Evolutionary conservation across 2,113 vertebrate genomes (phyloP).

Genomic region (Peromyscus californicus): DNA sequence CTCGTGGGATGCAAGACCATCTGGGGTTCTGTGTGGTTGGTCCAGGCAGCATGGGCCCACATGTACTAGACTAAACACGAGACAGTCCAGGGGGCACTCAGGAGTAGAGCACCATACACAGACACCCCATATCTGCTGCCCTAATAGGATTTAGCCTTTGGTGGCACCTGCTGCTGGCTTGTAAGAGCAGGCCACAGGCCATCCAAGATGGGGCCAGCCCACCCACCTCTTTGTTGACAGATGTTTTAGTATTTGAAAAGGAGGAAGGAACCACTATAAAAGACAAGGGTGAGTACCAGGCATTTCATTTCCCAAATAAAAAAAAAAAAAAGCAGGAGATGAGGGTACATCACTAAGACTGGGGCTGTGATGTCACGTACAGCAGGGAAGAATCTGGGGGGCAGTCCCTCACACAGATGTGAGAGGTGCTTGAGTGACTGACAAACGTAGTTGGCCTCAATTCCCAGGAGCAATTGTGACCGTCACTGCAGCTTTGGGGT

Average conservation of each 20-base stretch:
- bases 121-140: fast-evolving
- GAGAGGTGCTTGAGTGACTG: background rate
- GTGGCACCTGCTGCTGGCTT: background rate
- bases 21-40: background rate
- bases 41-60: fast-evolving
- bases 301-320: slow-evolving; percentile 9
- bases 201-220: background rate
- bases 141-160: background rate
- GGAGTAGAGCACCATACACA: background rate
- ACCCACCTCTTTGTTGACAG: background rate
- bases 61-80: background rate
- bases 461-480: background rate
- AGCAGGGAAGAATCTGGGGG: background rate
- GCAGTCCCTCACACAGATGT: background rate
- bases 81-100: background rate
- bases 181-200: background rate
- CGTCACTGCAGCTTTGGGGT: background rate
- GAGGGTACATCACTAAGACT: background rate
- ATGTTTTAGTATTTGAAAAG: slow-evolving; percentile 33
- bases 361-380: background rate
- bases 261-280: slow-evolving; percentile 73
- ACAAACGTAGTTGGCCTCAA: background rate
- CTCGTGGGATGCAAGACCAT: background rate
- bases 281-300: background rate
- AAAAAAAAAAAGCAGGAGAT: background rate